Base-by-base conservation (phyloP, 2,888 invertebrate species). In the Pocota personata region DNA sequence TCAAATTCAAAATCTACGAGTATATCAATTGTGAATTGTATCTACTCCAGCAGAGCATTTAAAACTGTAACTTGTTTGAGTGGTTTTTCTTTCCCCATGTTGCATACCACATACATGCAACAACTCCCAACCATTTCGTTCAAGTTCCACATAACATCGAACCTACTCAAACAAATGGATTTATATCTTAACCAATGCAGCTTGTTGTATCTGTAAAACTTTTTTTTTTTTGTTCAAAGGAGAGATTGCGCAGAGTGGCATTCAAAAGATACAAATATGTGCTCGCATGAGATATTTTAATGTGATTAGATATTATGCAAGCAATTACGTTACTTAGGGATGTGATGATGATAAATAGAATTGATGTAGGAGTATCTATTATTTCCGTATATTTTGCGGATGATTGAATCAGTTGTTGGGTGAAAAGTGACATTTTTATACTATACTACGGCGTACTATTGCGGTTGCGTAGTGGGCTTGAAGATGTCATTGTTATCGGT, bases 101-200 rank as follows among this genome's bases (percentile, higher is more conserved):
- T 78, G 78, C 78, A 78, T 19, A 3, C 27, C 55, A 48, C 30
- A n/a, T 12, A 4, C 3, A 40, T 27, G 35, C 66, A 37, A 40
- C 52, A 48, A 7, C n/a, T n/a, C 21, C 1, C 12, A 19, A 21
- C 16, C 16, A 10, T 10, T 8, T 43, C 12, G 16, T 43, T 69
- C 43, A 55, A 1, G 4, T 67, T 58, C 77, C 50, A 69, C 69
- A 50, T 19, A 60, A 58, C 58, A 50, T 55, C 58, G 4, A 60
- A 43, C 24, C 12, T 21, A 58, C 10, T 32, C 32, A 50, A 50
- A 30, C 69, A 16, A 52, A 21, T 69, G 50, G 58, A 50, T 12
- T 52, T 60, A 14, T 50, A 58, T 67, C 30, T 7, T 0, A 2
- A 3, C 6, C 50, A 37, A 12, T 40, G 37, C 69, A 69, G 32